Percentiles rank a stretch among this genome's conserved stretches.
phyloP scores from a whole-genome alignment of 2,888 invertebrate species.

The Phorcus lineatus region DNA sequence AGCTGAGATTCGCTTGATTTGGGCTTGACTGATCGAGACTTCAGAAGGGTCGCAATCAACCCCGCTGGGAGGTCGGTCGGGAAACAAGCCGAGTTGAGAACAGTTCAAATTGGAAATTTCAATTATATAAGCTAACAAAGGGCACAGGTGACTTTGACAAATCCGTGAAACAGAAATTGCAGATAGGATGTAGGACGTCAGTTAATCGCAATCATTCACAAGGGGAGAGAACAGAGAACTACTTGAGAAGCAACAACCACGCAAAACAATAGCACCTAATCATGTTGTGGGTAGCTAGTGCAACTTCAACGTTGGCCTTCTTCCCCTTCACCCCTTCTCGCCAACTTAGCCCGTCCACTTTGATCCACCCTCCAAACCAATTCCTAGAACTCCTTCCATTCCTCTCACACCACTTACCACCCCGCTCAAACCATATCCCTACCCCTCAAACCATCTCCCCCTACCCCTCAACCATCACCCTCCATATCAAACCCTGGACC shows the following conservation, averaged over 20 bases:
- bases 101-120: neutral
- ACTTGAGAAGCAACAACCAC: neutral
- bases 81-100: neutral
- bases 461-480: no score
- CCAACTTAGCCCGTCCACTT: no score
- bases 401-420: no score
- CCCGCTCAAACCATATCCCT: no score
- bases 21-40: neutral
- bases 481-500: no score
- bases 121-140: constrained; percentile 10
- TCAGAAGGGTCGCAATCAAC: neutral
- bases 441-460: no score
- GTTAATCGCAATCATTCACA: constrained; percentile 1
- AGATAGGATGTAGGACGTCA: neutral
- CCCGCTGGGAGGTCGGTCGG: neutral
- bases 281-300: no score
- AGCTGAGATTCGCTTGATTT: neutral
- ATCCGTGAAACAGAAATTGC: neutral
- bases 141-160: constrained; percentile 5
- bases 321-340: no score
- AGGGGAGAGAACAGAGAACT: neutral
- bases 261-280: no score
- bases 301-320: no score
- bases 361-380: no score
- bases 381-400: no score